Base-by-base conservation (phyloP, 1,140 invertebrate species). In the Oncopodura yosiiana region DNA sequence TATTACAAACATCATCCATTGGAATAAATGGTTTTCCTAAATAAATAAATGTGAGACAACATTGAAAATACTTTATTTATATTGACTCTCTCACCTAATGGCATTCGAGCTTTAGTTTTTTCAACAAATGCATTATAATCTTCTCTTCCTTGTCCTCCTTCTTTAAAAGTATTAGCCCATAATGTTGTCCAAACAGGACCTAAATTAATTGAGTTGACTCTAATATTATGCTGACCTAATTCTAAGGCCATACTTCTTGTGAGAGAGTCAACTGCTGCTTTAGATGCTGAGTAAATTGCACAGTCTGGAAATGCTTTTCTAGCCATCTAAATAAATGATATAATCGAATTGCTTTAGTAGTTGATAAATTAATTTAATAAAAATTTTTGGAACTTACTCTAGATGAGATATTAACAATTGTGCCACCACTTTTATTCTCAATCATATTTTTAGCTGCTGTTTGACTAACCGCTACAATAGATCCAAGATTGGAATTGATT, bases 1-100 rank as follows among this genome's bases (percentile, higher is more conserved):
- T 58, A 23, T 58, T 46, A 3, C 52, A 26, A 21, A 58, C 56
- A 41, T 58, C 56, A 16, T 58, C 42, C 56, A 58, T 58, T 6
- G 56, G 56, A 21, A 58, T 24, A 32, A 58, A 51, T 3, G 49
- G 38, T 21, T 52, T 5, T 30, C 49, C 49, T n/a, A n/a, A n/a
- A n/a, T n/a, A n/a, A n/a, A n/a, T n/a, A n/a, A n/a, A n/a, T n/a
- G n/a, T n/a, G n/a, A n/a, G n/a, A n/a, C n/a, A n/a, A n/a, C n/a
- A n/a, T n/a, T n/a, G n/a, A n/a, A n/a, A n/a, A n/a, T n/a, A n/a
- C n/a, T n/a, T n/a, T n/a, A n/a, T n/a, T n/a, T n/a, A n/a, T n/a
- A n/a, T n/a, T n/a, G n/a, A n/a, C n/a, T n/a, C n/a, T n/a, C n/a
- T n/a, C n/a, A n/a, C n/a, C n/a, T 8, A 29, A 8, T 1, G 49